Base-by-base conservation (phyloP, 2,888 invertebrate species). In the Torymus tubicola region DNA sequence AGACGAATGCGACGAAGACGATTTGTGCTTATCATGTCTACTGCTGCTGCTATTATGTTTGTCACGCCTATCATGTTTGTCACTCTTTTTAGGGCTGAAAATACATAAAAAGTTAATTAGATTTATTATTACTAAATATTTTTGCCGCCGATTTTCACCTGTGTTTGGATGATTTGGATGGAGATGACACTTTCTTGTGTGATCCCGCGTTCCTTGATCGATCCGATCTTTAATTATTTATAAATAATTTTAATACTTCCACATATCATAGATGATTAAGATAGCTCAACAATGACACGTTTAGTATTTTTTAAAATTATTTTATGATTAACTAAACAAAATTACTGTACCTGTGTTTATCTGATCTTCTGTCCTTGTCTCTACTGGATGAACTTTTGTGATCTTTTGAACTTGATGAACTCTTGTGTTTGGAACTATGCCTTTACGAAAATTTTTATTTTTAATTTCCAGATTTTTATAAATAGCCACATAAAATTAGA, bases 151-250 rank as follows among this genome's bases (percentile, higher is more conserved):
- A 72, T 83, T 86, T 87, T 90, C 88, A 94, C 92, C 93, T 94
- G 90, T 94, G 93, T 91, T 94, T 93, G 84, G 93, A 93, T 24
- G 93, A 93, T 88, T 93, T 93, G 87, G 92, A 87, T 91, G 92
- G 81, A 77, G 83, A 87, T 89, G 91, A 90, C 87, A 87, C 88
- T 87, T 90, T 90, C 90, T 90, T 91, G 86, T 91, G 91, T 86
- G 91, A 90, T 82, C 90, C 87, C 82, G 88, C 90, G 86, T 89
- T 89, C 86, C 88, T 87, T 71, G 89, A 89, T 88, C 89, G 89
- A 84, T 90, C 90, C 87, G 87, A 86, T 90, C 90, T 91, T 90
- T 88, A 88, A 89, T 86, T 84, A 85, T 78, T 52, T 67, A 83
- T 72, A 83, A 78, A 72, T 71, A 21, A 73, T 57, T 68, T 82